phyloP scores from a whole-genome alignment of 2,797 vertebrate genomes.

The Tenualosa thibaudeaui region DNA sequence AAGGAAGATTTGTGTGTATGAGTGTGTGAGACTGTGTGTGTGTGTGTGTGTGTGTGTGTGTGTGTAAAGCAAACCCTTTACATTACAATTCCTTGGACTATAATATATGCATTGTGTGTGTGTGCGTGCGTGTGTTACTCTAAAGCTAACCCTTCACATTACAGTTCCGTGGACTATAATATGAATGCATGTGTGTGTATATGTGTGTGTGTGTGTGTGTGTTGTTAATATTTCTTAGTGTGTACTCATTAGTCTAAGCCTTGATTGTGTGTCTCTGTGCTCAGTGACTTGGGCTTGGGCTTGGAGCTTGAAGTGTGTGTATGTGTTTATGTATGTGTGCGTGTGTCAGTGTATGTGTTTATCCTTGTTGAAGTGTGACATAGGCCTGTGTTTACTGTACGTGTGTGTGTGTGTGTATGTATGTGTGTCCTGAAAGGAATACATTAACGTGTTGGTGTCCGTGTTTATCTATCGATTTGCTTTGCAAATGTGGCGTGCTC shows the following conservation, averaged over 20 bases:
- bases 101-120: background rate
- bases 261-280: background rate
- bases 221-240: background rate
- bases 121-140: background rate
- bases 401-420: background rate
- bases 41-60: background rate
- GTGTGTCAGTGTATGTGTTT: background rate
- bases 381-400: background rate
- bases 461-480: slow-evolving; percentile 38
- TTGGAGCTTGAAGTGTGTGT: background rate
- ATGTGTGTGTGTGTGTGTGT: background rate
- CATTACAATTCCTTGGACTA: background rate
- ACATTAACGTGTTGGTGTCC: slow-evolving; percentile 32
- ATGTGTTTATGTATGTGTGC: background rate
- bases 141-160: background rate
- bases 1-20: background rate
- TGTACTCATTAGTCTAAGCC: background rate
- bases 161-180: background rate
- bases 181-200: background rate
- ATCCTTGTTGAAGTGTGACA: background rate
- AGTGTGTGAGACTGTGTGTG: background rate
- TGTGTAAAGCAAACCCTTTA: background rate
- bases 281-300: background rate
- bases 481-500: slow-evolving; percentile 25
- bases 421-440: background rate